Evolutionary conservation across 2,888 invertebrate genomes (phyloP), one percentile per base, ranked within the genome.

Genomic region (Lamellibrachia satsuma): DNA sequence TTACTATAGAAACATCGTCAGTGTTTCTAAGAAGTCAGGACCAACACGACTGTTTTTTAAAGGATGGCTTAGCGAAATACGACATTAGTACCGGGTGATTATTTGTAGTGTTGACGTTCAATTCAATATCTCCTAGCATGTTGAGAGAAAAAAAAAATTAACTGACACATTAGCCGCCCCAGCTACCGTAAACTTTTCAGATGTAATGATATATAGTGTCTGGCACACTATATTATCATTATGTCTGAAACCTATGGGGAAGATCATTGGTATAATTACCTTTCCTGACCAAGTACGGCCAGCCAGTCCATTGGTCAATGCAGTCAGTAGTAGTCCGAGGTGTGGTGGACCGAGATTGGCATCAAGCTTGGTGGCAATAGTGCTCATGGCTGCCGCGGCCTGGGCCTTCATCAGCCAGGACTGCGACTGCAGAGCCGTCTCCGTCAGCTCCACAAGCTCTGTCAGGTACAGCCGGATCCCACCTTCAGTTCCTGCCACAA

Each of bases 211-310:
- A 39, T 39, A 39, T 39, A 39, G 39, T 39, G 39, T 39, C 39
- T 39, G 39, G 39, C 39, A 39, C 39, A 39, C 39, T 39, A 39
- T 39, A 39, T 39, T 39, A 90, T 27, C 6, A 1, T 27, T 15
- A n/a, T 52, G 51, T 27, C 15, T 55, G 22, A 51, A 92, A 27
- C 52, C 52, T 22, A 55, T 52, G 52, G 52, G 15, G 7, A 75
- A 22, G n/a, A 39, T 22, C 51, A n/a, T 52, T 15, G 15, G 22
- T 39, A n/a, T 2, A 75, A 92, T 57, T 92, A 96, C 96, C 95
- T 96, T 99, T n/a, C 99, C 99, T 94, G 98, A 97, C 97, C 98
- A 99, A 0, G 98, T 98, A 96, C 98, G 97, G 51, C 99, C 98
- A 94, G 97, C 97, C 90, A 98, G 97, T 0, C 98, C 98, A 92